Evolutionary conservation across 2,113 vertebrate species (phyloP), one percentile per base, ranked within the genome.

Genomic region (Vidua macroura): DNA sequence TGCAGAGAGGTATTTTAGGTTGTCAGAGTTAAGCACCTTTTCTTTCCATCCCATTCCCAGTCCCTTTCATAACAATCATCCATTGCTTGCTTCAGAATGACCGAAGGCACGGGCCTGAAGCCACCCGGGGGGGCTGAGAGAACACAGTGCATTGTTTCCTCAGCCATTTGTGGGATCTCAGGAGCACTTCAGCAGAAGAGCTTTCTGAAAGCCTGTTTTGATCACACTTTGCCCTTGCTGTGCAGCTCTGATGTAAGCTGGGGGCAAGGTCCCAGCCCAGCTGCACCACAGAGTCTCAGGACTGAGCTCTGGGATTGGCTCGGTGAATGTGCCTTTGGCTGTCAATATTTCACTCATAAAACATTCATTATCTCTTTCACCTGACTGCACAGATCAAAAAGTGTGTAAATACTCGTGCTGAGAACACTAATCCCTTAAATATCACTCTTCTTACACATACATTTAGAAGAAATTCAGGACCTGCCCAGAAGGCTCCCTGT

Each of bases 121-220:
- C 56, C 24, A 27, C 43, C 19, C 3, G 0, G 24, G 39, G 10
- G 48, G 8, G 1, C 15, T 4, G 66, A 41, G 69, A 76, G 78
- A 92, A 58, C 66, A 51, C 82, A 59, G 53, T 4, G 53, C 67
- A 24, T 87, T 95, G 91, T 95, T 91, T 80, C 30, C 77, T 69
- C 44, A 59, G 74, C 67, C 46, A 2, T 52, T 43, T 55, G 63
- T n/a, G 70, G 79, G 37, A 15, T 67, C 75, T 46, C 63, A 44
- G 67, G 30, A 68, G 4, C 39, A 8, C 39, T 76, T 69, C 1
- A 44, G 72, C 16, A 80, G 51, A 37, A 82, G 51, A 74, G 31
- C 25, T 39, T 77, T 92, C 75, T 90, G 78, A 91, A 93, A 90
- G 90, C 55, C 67, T 59, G 43, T 77, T 83, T 59, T 83, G 79